phyloP scores from a whole-genome alignment of 2,888 invertebrate genomes.

The Ectemnius cavifrons region DNA sequence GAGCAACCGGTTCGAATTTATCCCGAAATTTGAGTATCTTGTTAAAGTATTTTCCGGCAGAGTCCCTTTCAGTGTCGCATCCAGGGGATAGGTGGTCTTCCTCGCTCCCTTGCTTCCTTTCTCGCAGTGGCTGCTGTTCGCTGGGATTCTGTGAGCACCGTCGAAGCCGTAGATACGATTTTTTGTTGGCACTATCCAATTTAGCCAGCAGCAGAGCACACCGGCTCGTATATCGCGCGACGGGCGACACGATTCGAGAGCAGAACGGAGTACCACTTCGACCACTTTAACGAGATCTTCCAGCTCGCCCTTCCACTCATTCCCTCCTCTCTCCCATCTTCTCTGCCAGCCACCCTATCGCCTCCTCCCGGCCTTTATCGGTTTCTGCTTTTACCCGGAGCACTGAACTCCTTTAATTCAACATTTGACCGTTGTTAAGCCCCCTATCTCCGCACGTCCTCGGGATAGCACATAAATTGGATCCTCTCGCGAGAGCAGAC shows the following conservation, averaged over 20 bases:
- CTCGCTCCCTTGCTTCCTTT: too few species aligned
- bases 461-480: too few species aligned
- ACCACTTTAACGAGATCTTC: conserved; percentile 50
- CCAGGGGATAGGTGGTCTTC: too few species aligned
- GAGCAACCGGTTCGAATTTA: too few species aligned
- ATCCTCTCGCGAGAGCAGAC: too few species aligned
- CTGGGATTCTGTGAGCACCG: neutral
- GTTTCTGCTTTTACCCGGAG: neutral
- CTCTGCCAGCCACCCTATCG: conserved; percentile 4
- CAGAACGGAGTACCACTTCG: conserved; percentile 37
- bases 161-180: conserved; percentile 34
- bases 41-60: too few species aligned
- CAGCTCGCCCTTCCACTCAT: conserved; percentile 11
- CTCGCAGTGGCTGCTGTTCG: too few species aligned
- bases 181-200: conserved; percentile 47
- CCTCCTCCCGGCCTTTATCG: neutral
- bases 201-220: conserved; percentile 33
- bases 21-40: too few species aligned
- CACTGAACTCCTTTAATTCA: neutral
- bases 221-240: conserved; percentile 38
- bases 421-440: conserved; percentile 1
- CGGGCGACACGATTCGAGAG: conserved; percentile 36
- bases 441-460: neutral
- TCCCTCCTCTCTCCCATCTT: neutral
- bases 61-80: too few species aligned